Base-by-base conservation (phyloP, 2,797 vertebrate species). In the Gallirallus australis region DNA sequence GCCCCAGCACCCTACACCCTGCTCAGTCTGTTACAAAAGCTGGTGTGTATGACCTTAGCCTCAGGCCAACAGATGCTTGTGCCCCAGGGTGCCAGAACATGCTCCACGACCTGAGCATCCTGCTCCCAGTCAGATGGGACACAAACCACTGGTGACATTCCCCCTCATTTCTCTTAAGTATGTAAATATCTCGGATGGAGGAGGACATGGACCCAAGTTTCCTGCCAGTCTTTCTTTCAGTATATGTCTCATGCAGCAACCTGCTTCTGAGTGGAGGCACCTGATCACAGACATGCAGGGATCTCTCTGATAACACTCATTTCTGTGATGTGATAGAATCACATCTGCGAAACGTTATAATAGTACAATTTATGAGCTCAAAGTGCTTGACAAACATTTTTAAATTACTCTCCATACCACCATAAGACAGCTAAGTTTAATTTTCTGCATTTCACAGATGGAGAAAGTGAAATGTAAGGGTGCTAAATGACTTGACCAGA, bases 401-500 rank as follows among this genome's bases (percentile, higher is more conserved):
- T 82, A 3, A 87, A 89, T 89, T 75, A 61, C 45, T 80, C 60
- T 96, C 45, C 5, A 5, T 56, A 57, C 48, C 45, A 89, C 31
- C 10, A 8, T 60, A 77, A 86, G 31, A 77, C 9, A 82, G 10
- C 14, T 47, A 94, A 82, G 75, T 89, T 94, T 90, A 64, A 77
- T 93, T 91, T 93, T 75, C 50, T 24, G 18, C 60, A 47, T 94
- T 87, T 92, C 53, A 54, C 78, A 59, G 57, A 85, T 40, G 48
- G 78, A 90, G 53, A 90, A 93, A 95, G 13, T 71, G 47, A 89
- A 90, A 82, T 0, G 2, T 70, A 73, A 88, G 40, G 28, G 16
- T 86, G 61, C 69, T 72, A 87, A 92, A 52, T 57, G 52, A 85
- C 48, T 92, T 92, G 56, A 93, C 33, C 77, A 92, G 83, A 95